phyloP scores from a whole-genome alignment of 2,113 vertebrate species.

The Fregetta grallaria region DNA sequence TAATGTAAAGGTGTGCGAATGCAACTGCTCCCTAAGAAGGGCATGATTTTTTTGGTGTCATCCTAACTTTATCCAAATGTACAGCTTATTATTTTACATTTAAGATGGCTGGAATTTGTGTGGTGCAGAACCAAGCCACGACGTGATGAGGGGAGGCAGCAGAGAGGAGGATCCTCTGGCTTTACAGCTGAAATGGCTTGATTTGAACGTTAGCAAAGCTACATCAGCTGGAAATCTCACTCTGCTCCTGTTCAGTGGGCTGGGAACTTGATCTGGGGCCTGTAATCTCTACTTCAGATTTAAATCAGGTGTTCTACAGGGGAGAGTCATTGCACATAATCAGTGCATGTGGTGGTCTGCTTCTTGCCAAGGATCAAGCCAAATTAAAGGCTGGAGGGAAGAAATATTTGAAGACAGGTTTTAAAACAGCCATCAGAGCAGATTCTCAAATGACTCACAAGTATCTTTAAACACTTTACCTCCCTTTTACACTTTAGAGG shows the following conservation, averaged over 20 bases:
- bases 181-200: not conserved
- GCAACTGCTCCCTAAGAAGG: not conserved
- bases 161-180: not conserved
- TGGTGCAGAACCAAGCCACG: not conserved
- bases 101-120: not conserved
- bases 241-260: not conserved
- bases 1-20: not conserved
- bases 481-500: not conserved
- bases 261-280: not conserved
- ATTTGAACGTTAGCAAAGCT: not conserved
- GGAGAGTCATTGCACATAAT: not conserved
- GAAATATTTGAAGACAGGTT: not conserved
- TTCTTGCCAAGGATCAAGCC: not conserved
- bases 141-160: not conserved
- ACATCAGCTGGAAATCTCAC: not conserved
- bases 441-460: not conserved
- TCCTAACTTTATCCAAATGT: not conserved
- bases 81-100: not conserved
- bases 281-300: not conserved
- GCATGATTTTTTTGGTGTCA: not conserved
- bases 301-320: not conserved
- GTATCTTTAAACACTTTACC: not conserved
- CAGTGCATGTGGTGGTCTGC: rapidly evolving
- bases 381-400: not conserved
- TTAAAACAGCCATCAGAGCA: not conserved